Conservation (phyloP, 2,888 invertebrate species). For the Eupithecia subfuscata region DNA sequence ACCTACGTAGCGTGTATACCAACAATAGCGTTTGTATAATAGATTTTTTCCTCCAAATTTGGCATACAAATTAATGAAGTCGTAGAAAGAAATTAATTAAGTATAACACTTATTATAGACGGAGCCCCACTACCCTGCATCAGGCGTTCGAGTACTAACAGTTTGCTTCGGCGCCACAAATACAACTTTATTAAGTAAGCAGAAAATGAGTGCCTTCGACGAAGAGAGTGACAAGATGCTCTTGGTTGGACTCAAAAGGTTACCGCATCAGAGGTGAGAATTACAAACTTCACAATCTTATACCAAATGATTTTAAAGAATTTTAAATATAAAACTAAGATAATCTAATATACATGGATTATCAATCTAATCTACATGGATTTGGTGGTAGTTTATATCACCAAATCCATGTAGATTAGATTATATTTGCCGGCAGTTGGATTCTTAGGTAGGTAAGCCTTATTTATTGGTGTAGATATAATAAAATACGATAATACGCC, state of each 20-base stretch:
- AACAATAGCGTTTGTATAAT: not conserved
- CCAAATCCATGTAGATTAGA: not conserved
- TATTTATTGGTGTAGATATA: not conserved
- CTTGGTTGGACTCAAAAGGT: slow-evolving; percentile 16
- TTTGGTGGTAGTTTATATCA: too few relatives aligned
- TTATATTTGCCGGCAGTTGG: not conserved
- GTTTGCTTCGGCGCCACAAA: slow-evolving; percentile 73
- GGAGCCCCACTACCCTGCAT: slow-evolving; percentile 57
- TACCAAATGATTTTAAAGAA: too few relatives aligned
- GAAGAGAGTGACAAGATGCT: slow-evolving; percentile 52
- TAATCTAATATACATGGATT: not conserved
- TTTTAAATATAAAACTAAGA: too few relatives aligned
- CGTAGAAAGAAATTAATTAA: not conserved
- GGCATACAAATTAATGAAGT: too few relatives aligned
- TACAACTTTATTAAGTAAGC: slow-evolving; percentile 57
- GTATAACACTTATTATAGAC: slow-evolving; percentile 53
- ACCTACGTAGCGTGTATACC: not conserved
- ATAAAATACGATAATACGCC: not conserved
- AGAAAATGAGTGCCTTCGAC: slow-evolving; percentile 60
- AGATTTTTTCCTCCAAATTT: not conserved
- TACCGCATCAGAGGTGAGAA: slow-evolving; percentile 56
- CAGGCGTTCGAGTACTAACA: slow-evolving; percentile 68
- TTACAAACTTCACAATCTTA: not conserved
- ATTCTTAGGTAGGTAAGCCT: not conserved
- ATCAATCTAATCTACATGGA: not conserved